Evolutionary conservation across 1,140 invertebrate species (phyloP).

Genomic region (Laupala kohalensis): DNA sequence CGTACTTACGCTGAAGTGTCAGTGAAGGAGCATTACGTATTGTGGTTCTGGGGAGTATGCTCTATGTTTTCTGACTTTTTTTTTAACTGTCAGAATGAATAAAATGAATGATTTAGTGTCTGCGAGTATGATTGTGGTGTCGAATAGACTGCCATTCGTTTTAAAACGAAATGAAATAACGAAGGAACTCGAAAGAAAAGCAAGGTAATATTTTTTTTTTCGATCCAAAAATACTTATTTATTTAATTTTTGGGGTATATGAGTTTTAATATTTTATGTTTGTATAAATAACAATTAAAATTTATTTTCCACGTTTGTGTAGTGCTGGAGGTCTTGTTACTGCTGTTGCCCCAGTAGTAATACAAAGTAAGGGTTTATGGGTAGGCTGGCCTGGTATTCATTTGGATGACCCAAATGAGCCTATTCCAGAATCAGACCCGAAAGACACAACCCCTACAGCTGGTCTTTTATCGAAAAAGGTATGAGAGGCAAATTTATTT

Average conservation of each 20-base stretch:
- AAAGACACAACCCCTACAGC: slow-evolving; percentile 72
- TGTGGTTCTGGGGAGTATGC: not conserved
- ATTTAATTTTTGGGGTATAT: not conserved
- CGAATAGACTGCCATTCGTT: slow-evolving; percentile 78
- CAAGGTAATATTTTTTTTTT: slow-evolving; percentile 46
- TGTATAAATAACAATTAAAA: not conserved
- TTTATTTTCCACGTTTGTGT: slow-evolving; percentile 15
- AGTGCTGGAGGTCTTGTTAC: slow-evolving; percentile 81
- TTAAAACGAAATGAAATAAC: slow-evolving; percentile 56
- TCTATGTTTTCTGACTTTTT: not conserved
- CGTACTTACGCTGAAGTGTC: not conserved
- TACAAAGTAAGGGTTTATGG: slow-evolving; percentile 70
- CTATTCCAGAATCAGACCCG: slow-evolving; percentile 73
- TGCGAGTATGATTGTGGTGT: slow-evolving; percentile 64
- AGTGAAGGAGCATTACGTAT: not conserved
- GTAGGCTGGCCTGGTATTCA: slow-evolving; percentile 82
- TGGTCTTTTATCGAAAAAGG: slow-evolving; percentile 65
- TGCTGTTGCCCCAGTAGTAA: slow-evolving; percentile 77
- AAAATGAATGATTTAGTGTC: not conserved
- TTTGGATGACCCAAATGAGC: slow-evolving; percentile 52
- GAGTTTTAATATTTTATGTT: not conserved
- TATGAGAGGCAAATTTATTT: slow-evolving; percentile 25
- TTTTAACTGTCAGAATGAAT: not conserved
- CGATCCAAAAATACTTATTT: slow-evolving; percentile 7
- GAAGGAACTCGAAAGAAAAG: slow-evolving; percentile 58